These are phyloP conservation scores for Theodoxus fluviatilis DNA, from an alignment of 2,888 invertebrate species.

Conservation along the genomic window DNA sequence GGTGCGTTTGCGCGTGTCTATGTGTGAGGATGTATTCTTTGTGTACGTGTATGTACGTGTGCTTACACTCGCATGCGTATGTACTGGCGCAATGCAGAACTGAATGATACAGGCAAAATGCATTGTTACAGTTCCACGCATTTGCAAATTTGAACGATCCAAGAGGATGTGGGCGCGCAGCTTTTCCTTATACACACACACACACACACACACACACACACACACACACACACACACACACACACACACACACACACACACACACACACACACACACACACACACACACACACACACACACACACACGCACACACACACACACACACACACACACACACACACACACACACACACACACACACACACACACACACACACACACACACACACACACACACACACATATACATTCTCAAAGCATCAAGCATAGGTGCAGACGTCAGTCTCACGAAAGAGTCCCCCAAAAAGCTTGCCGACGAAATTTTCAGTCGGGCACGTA, in stretches of 20 bases:
- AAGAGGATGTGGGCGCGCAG: too few species aligned
- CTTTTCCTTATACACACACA: slow-evolving; percentile 2
- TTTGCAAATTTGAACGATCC: too few species aligned
- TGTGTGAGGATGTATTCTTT: not conserved
- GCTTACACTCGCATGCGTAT: not conserved
- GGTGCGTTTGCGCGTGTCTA: not conserved
- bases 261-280: slow-evolving; percentile 20
- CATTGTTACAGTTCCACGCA: too few species aligned
- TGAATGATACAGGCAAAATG: too few species aligned
- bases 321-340: slow-evolving; percentile 19
- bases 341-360: not conserved
- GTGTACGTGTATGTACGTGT: not conserved
- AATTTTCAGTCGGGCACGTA: too few species aligned
- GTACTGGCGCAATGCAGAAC: not conserved
- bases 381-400: not conserved
- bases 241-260: slow-evolving; percentile 20
- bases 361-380: not conserved
- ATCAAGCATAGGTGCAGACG: too few species aligned
- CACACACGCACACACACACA: slow-evolving; percentile 14
- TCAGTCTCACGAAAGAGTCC: too few species aligned
- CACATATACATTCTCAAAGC: slow-evolving; percentile 4
- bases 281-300: slow-evolving; percentile 15
- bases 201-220: slow-evolving; percentile 1
- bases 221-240: slow-evolving; percentile 17
- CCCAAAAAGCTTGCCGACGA: too few species aligned